Evolutionary conservation across 2,113 vertebrate genomes (phyloP), one percentile per base, ranked within the genome.

Genomic region (Pomatorhinus ruficollis): DNA sequence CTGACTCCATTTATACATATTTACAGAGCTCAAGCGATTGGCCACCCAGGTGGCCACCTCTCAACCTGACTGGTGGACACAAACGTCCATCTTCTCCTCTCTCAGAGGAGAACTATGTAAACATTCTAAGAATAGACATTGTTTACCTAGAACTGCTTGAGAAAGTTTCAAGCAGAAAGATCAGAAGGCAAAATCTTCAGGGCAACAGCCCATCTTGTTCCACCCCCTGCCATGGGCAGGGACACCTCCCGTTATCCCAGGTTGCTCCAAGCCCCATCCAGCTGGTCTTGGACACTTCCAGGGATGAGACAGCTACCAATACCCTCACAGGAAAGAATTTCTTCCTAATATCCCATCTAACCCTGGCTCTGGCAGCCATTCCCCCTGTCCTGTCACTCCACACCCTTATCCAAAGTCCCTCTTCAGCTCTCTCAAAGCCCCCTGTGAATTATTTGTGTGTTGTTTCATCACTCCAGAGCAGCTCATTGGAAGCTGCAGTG

Each of bases 131-230:
- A n/a, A n/a, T n/a, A n/a, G n/a, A n/a, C n/a, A n/a, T n/a, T n/a
- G n/a, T n/a, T n/a, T n/a, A n/a, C n/a, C n/a, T n/a, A n/a, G n/a
- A n/a, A n/a, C n/a, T n/a, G n/a, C n/a, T n/a, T n/a, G n/a, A n/a
- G n/a, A n/a, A n/a, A n/a, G n/a, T n/a, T n/a, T n/a, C n/a, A n/a
- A n/a, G n/a, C n/a, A n/a, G n/a, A n/a, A n/a, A n/a, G n/a, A n/a
- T n/a, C n/a, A n/a, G n/a, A n/a, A n/a, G n/a, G n/a, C n/a, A n/a
- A n/a, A n/a, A n/a, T n/a, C n/a, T n/a, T n/a, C n/a, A n/a, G n/a
- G n/a, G n/a, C n/a, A n/a, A n/a, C n/a, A 49, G 6, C 2, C 0
- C n/a, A 16, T 61, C 47, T 15, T 11, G 6, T 54, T 35, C 40
- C 22, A 66, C 3, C 14, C 18, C 6, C 37, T 60, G 15, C 33